A percentile compares a stretch with the other conserved stretches of the same genome.
Evolutionary conservation across 1,140 invertebrate genomes (phyloP).

Genomic region (Drosophila parvula): DNA sequence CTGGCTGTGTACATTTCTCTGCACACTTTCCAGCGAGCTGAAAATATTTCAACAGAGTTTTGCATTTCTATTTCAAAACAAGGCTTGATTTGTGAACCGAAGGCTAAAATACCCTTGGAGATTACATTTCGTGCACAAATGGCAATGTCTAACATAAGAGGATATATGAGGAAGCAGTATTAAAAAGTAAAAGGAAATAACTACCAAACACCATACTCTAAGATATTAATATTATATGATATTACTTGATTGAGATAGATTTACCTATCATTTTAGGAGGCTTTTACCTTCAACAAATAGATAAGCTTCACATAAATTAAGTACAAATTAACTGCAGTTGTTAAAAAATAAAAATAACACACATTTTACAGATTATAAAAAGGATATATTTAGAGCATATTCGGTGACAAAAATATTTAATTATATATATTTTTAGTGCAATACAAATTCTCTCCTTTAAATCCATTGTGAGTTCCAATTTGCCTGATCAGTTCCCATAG

Average conservation of each 20-base stretch:
- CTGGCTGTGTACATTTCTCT: slow-evolving; percentile 29
- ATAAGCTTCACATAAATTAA: background rate
- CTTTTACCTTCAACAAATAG: too few species aligned
- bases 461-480: too few species aligned
- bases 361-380: too few species aligned
- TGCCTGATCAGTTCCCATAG: background rate
- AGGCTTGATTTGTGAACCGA: background rate
- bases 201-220: background rate
- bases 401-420: background rate
- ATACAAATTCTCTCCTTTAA: background rate
- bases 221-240: too few species aligned
- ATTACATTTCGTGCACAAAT: too few species aligned
- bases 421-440: too few species aligned
- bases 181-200: background rate
- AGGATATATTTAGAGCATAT: background rate
- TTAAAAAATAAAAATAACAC: too few species aligned
- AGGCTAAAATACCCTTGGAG: background rate
- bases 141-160: background rate
- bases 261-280: background rate
- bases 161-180: background rate
- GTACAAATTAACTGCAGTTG: too few species aligned
- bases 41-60: slow-evolving; percentile 28
- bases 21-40: slow-evolving; percentile 21
- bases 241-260: too few species aligned
- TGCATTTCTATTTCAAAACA: slow-evolving; percentile 11